Evolutionary conservation across 1,140 invertebrate species (phyloP), one percentile per base, ranked within the genome.

Genomic region (Drosophila trapezifrons): DNA sequence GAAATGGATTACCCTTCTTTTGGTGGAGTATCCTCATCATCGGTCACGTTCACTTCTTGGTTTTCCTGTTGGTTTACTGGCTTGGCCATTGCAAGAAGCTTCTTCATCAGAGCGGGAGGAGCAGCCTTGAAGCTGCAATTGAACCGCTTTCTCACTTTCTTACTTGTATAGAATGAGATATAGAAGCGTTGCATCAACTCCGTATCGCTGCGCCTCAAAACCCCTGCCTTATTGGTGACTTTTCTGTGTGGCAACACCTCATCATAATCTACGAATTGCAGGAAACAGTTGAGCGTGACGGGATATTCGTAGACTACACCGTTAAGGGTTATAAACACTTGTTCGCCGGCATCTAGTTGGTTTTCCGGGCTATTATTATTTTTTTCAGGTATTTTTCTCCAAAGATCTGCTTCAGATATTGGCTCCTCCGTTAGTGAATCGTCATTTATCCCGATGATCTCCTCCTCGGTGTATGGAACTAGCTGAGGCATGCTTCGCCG

Each of bases 11-110:
- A n/a, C n/a, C n/a, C n/a, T n/a, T 12, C 4, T 8, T 13, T 22
- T 57, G 20, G 15, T 22, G 3, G 29, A 2, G 9, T 0, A 1
- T 17, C 15, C 4, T 46, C 4, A 2, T 8, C 29, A 29, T 29
- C 8, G 27, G 8, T 9, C 27, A 29, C 27, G 22, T 22, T 22
- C 27, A 29, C 8, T 9, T 15, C 15, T 7, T 46, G 3, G 2
- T 4, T 12, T 3, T 8, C 17, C 10, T 17, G 2, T 35, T 2
- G 13, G 10, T 13, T 38, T 20, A 27, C 37, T 9, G 13, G 20
- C 12, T 22, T 32, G 32, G 54, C 29, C 42, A 76, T 2, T 17
- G 29, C 12, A n/a, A 37, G 20, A 66, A 78, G 56, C 46, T 66
- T 49, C 17, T 62, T 45, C 7, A 25, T 4, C 25, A 62, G 8